Evolutionary conservation across 2,113 vertebrate genomes (phyloP), one percentile per base, ranked within the genome.

Genomic region (Saimiri boliviensis): DNA sequence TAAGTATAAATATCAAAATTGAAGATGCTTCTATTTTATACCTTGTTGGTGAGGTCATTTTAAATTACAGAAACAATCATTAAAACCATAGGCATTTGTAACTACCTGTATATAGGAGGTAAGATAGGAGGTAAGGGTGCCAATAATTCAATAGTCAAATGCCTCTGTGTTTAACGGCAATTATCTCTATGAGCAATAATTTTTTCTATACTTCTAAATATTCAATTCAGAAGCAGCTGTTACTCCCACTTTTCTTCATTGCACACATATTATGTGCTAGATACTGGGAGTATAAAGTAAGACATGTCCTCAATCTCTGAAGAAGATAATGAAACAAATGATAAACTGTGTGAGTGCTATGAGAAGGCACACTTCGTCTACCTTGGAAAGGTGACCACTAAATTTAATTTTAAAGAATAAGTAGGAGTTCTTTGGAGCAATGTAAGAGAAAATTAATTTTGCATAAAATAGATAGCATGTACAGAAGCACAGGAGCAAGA

Each of bases 191-290:
- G 40, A 86, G 32, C 81, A 89, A 68, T 93, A 89, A 85, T 74
- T 80, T 84, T 82, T 74, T 76, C 81, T 45, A 80, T 70, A 66
- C 35, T 80, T 86, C 90, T 86, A 95, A 93, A 92, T 81, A 89
- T 89, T 92, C 89, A 89, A 89, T 81, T 95, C 96, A 81, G 86
- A 89, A 81, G 73, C 54, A 95, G n/a, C 25, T 89, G 54, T 89
- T 74, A 56, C 45, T 71, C 70, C 58, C 32, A 89, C 63, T 68
- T 76, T 86, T 70, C 86, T 89, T 89, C 74, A 68, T 66, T n/a
- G 20, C 20, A 58, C 42, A 12, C n/a, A 27, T 68, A 86, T 85
- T 92, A 89, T 86, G 47, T 86, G 86, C 81, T 86, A 86, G 63
- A 86, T 66, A 13, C 25, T 68, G 20, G 23, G 32, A 37, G 32